Base-by-base conservation (phyloP, 2,113 vertebrate genomes). In the Pteropus alecto region DNA sequence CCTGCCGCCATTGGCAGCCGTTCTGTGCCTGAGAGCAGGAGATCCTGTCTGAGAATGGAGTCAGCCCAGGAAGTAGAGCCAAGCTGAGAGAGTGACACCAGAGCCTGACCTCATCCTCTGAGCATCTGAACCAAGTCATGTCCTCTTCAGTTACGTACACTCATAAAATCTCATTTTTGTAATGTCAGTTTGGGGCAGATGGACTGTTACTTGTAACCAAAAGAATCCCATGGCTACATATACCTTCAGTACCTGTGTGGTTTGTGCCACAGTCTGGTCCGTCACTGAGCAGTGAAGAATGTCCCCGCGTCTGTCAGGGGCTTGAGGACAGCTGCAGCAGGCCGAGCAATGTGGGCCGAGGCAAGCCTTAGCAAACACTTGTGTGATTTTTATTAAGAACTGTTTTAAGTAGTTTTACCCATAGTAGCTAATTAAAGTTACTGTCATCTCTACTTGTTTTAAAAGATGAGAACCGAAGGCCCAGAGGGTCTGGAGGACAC, bases 61-160 rank as follows among this genome's bases (percentile, higher is more conserved):
- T 81, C 48, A 65, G 60, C 4, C 13, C 30, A 13, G 0, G 63
- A 71, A 73, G 54, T 12, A 21, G 15, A 56, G 88, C 85, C 77
- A 70, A 68, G 33, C 48, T 0, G 9, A 61, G 81, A 61, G 48
- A 68, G 61, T 0, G 43, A 21, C 48, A 12, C 26, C 26, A 33
- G 46, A 86, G 28, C 38, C 89, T 79, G 93, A 94, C 41, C 82
- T 97, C 96, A 93, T 33, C 67, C 73, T 24, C 16, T 14, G 73
- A 83, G 73, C 67, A 74, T 78, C 48, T 46, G 71, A 83, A 70
- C 65, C 48, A 19, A 76, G 68, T 19, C n/a, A 6, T 26, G 58
- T 0, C 2, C 21, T 60, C 63, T 61, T 38, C 21, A 85, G 95
- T 41, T 82, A 68, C 13, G n/a, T 10, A 10, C 4, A 26, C 51